Base-by-base conservation (phyloP, 2,888 invertebrate species). In the Zaprionus obscuricornis region DNA sequence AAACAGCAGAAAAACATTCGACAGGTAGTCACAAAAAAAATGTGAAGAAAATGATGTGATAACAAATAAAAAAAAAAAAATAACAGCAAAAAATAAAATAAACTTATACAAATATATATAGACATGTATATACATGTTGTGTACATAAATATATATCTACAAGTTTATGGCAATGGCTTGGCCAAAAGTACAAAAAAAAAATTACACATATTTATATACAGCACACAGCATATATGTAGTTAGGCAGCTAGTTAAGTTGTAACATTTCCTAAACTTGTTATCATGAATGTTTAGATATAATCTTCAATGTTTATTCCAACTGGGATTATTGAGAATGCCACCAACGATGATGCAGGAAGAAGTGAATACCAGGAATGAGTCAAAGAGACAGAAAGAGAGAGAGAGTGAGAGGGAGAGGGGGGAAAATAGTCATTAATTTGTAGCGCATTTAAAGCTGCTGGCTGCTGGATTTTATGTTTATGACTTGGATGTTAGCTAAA, bases 371-470 rank as follows among this genome's bases (percentile, higher is more conserved):
- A n/a, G n/a, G n/a, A n/a, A n/a, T n/a, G n/a, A n/a, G n/a, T n/a
- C n/a, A n/a, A n/a, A n/a, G n/a, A n/a, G n/a, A n/a, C n/a, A n/a
- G n/a, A n/a, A n/a, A n/a, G n/a, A n/a, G n/a, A n/a, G n/a, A n/a
- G n/a, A n/a, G n/a, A n/a, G n/a, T n/a, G n/a, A n/a, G n/a, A n/a
- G n/a, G n/a, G n/a, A n/a, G n/a, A n/a, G n/a, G n/a, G n/a, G n/a
- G n/a, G n/a, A n/a, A n/a, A 64, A 75, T 64, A 71, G 74, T 64
- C 78, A 81, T 81, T 81, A 81, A 85, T 84, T 81, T 81, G 86
- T 85, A 77, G 86, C 67, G 79, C 65, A 76, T 81, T 85, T 84
- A 85, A 85, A 86, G 82, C 82, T 70, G 52, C 40, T 66, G 79
- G 67, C 50, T 51, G 58, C 8, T 24, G 62, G 49, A 60, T 82